Base-by-base conservation (phyloP, 2,113 vertebrate species). In the Prinia subflava region DNA sequence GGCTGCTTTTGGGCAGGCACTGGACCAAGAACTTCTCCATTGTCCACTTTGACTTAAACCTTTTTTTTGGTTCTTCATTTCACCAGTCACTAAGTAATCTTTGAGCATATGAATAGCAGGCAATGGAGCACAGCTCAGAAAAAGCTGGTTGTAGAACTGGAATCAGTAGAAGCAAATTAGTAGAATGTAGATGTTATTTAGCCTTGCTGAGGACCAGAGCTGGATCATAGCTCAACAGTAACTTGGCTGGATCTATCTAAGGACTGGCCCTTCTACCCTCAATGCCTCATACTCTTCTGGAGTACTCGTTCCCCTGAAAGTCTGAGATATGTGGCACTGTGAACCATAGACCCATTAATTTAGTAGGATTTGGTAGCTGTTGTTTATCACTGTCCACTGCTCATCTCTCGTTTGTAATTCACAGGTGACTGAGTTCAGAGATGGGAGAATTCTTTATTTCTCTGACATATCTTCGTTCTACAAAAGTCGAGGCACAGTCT, bases 191-290 rank as follows among this genome's bases (percentile, higher is more conserved):
- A 20, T n/a, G 41, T 33, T 52, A 13, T 46, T 71, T 42, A 63
- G 6, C 9, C 11, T 86, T 65, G 10, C 4, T 37, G 30, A 80
- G 22, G 12, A n/a, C 5, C 46, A 69, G n/a, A 60, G 12, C 10
- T 60, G 27, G 13, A 46, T 52, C 18, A 25, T 7, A 56, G 30
- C 25, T 83, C 0, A 0, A 15, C 1, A 3, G 23, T 33, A 73
- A 0, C n/a, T 42, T 22, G 35, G 6, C 24, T 86, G 42, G 9
- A n/a, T 49, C 27, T 63, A 9, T 50, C 52, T 68, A 37, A 47
- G 30, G 4, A 56, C 31, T 47, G 35, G 4, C 3, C 8, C 8
- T 18, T 89, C 28, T 69, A 19, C 14, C 15, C 7, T 83, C 31
- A 16, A 7, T 67, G 21, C 3, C 15, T 81, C 35, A 7, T 59